phyloP scores from a whole-genome alignment of 2,797 vertebrate species.

The Argentina silus region DNA sequence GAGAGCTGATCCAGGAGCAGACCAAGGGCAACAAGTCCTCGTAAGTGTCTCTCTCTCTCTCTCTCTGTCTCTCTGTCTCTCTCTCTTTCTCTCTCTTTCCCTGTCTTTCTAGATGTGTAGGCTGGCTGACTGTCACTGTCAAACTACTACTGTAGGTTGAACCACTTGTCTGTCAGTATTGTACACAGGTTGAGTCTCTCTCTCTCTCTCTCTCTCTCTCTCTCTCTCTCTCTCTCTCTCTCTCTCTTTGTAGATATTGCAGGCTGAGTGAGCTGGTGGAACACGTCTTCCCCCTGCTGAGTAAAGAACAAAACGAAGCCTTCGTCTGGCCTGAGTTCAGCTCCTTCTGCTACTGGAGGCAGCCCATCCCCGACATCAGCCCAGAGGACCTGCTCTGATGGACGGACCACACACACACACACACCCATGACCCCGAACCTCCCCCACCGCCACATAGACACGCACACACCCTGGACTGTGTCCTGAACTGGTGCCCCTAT shows the following conservation, averaged over 20 bases:
- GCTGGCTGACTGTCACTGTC: too few relatives aligned
- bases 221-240: neutral
- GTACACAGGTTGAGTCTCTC: neutral
- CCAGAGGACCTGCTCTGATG: slow-evolving; percentile 87
- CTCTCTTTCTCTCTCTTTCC: neutral
- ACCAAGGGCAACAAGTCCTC: slow-evolving; percentile 98
- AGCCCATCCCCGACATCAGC: slow-evolving; percentile 86
- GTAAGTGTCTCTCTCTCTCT: slow-evolving; percentile 76
- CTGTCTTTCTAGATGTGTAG: too few relatives aligned
- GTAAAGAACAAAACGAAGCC: slow-evolving; percentile 95
- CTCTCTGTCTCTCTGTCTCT: too few relatives aligned
- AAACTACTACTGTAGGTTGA: too few relatives aligned
- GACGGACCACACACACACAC: slow-evolving; percentile 9
- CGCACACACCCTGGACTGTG: too few relatives aligned
- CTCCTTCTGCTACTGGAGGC: slow-evolving; percentile 97
- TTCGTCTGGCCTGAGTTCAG: slow-evolving; percentile 94
- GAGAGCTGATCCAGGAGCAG: slow-evolving; percentile 97
- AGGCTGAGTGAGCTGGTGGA: slow-evolving; percentile 96
- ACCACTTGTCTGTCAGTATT: too few relatives aligned
- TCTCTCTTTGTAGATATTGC: slow-evolving; percentile 80
- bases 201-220: neutral
- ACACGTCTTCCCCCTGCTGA: slow-evolving; percentile 93
- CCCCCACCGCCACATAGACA: too few relatives aligned
- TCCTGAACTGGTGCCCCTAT: too few relatives aligned
- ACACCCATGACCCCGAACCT: slow-evolving; percentile 23